A percentile compares a stretch with the other conserved stretches of the same genome.
Conservation (phyloP, 2,113 vertebrate genomes). For the Sterrhoptilus dennistouni region DNA sequence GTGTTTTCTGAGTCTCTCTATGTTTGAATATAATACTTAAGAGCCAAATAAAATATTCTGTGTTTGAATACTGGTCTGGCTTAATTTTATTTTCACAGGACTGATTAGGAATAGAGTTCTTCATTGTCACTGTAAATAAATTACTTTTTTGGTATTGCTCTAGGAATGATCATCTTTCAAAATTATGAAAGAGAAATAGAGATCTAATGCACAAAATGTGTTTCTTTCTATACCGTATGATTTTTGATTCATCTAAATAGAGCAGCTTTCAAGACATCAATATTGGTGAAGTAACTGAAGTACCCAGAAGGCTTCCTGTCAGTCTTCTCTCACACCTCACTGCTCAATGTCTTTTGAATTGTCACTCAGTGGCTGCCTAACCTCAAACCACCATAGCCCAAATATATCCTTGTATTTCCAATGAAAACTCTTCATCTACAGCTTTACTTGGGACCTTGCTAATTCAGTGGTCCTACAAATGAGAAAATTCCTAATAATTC, state of each 20-base stretch:
- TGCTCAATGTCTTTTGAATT: neutral
- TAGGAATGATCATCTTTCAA: neutral
- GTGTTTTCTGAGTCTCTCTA: neutral
- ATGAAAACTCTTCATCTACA: neutral
- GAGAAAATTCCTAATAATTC: neutral
- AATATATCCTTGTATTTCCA: neutral
- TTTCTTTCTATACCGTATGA: neutral
- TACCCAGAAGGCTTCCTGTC: neutral
- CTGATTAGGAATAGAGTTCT: neutral
- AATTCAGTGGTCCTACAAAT: neutral
- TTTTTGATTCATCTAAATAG: neutral
- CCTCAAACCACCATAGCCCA: neutral
- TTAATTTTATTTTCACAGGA: neutral
- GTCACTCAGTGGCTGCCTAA: neutral
- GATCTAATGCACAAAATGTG: neutral
- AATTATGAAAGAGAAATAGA: neutral
- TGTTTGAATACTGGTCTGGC: neutral
- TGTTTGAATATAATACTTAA: neutral
- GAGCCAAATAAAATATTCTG: neutral
- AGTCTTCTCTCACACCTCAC: neutral
- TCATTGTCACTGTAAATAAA: neutral
- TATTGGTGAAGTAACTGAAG: neutral
- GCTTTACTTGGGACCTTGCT: neutral
- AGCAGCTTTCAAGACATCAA: neutral
- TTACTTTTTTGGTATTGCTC: neutral